Evolutionary conservation across 2,113 vertebrate genomes (phyloP), one percentile per base, ranked within the genome.

Genomic region (Seriola aureovittata): DNA sequence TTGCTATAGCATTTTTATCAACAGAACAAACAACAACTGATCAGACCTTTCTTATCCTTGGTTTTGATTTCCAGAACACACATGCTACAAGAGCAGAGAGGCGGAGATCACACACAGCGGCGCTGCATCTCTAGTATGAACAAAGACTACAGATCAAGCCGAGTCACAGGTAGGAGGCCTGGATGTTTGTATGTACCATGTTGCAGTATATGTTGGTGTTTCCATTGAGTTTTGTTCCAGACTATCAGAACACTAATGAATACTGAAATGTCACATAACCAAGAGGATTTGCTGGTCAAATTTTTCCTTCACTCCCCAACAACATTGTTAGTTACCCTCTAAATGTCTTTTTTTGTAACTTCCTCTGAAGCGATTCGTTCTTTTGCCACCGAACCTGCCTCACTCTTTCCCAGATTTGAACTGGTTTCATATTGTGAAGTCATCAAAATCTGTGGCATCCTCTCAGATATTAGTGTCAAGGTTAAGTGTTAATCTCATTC

Each of bases 101-200:
- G 57, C 70, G 68, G 85, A 75, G 69, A 82, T 89, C 87, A 59
- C 50, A 38, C 52, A 63, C 25, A 14, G 59, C 36, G n/a, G 34
- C 1, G 21, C 75, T 72, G 74, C 59, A 29, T 77, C 67, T 72
- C 52, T 82, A 91, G 71, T 78, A 96, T 96, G 95, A 93, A 90
- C 93, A 92, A 93, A 92, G 93, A 95, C 81, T 91, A 80, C 93
- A 94, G 93, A 89, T 71, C 92, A 71, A 86, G 86, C 63, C 70
- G 89, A 90, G 90, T 90, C 70, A 68, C 92, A 91, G 94, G 95
- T 96, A 91, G 91, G 94, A 85, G 59, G 75, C 74, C 77, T 38
- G 29, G 55, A 13, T 68, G 42, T 60, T 19, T 55, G 25, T 44
- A 29, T 82, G 12, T 46, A n/a, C 23, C 29, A 9, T 68, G 16